Percentiles rank a stretch among this genome's conserved stretches.
These are phyloP conservation scores for Sycophila sp. DNA, from an alignment of 1,140 invertebrate species.

Conservation along the genomic window DNA sequence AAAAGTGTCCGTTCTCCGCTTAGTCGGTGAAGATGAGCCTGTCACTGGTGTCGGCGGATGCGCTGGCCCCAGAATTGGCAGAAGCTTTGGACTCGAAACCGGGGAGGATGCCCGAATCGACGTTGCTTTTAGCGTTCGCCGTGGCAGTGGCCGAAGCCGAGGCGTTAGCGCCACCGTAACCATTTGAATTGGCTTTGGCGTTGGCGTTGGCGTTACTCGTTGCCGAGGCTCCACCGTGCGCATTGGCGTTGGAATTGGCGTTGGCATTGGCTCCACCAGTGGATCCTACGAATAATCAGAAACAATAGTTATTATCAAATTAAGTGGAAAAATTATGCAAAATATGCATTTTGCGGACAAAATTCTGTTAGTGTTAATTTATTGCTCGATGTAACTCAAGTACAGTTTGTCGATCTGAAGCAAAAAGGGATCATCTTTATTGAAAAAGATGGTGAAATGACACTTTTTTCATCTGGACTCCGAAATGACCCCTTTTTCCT, in stretches of 20 bases:
- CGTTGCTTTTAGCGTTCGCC: slow-evolving; percentile 9
- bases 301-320: too few species aligned
- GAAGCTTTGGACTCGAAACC: slow-evolving; percentile 41
- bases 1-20: not conserved
- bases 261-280: not conserved
- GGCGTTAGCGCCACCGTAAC: slow-evolving; percentile 19
- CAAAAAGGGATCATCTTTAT: too few species aligned
- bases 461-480: too few species aligned
- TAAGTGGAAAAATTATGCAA: too few species aligned
- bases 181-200: slow-evolving; percentile 35
- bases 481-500: too few species aligned
- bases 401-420: too few species aligned
- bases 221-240: slow-evolving; percentile 23
- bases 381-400: too few species aligned
- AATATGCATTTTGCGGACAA: too few species aligned
- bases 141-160: slow-evolving; percentile 7
- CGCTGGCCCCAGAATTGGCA: slow-evolving; percentile 46
- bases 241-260: not conserved
- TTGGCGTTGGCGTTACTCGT: slow-evolving; percentile 36
- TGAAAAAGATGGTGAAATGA: too few species aligned
- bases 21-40: slow-evolving; percentile 49
- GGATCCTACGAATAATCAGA: not conserved
- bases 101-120: not conserved
- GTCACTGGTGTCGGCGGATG: slow-evolving; percentile 42
- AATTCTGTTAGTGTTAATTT: too few species aligned